Conservation (phyloP, 2,113 vertebrate genomes). For the Embiotoca jacksoni region DNA sequence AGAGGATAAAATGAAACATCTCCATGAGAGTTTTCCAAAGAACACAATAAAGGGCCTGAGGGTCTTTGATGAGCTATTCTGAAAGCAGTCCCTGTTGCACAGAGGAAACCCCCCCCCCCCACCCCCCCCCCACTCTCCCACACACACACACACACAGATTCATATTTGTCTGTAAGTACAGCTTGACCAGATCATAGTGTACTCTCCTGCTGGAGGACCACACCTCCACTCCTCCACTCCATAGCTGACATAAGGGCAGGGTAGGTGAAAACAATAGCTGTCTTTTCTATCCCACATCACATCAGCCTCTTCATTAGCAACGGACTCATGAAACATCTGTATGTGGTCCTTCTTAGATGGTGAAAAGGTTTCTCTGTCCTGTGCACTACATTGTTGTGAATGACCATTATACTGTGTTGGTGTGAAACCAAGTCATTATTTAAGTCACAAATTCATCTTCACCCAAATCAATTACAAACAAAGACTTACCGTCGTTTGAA, state of each 20-base stretch:
- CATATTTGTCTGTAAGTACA: constrained; percentile 29
- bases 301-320: constrained; percentile 28
- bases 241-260: constrained; percentile 63
- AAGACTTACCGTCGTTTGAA: too few relatives aligned
- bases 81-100: constrained; percentile 34
- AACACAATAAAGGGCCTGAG: constrained; percentile 36
- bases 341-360: constrained; percentile 16
- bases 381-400: neutral
- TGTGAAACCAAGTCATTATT: too few relatives aligned
- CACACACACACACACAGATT: constrained; percentile 16
- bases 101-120: constrained; percentile 41
- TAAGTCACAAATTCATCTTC: too few relatives aligned
- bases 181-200: constrained; percentile 27
- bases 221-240: constrained; percentile 66
- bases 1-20: constrained; percentile 37
- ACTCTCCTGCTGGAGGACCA: constrained; percentile 44
- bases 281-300: constrained; percentile 57
- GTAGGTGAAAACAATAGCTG: constrained; percentile 62
- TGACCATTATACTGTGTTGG: neutral
- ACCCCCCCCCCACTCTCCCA: neutral
- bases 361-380: neutral
- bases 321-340: constrained; percentile 38
- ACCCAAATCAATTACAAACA: too few relatives aligned
- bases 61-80: constrained; percentile 40
- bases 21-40: constrained; percentile 36